Evolutionary conservation across 2,888 invertebrate genomes (phyloP).

Genomic region (Agrotis puta): DNA sequence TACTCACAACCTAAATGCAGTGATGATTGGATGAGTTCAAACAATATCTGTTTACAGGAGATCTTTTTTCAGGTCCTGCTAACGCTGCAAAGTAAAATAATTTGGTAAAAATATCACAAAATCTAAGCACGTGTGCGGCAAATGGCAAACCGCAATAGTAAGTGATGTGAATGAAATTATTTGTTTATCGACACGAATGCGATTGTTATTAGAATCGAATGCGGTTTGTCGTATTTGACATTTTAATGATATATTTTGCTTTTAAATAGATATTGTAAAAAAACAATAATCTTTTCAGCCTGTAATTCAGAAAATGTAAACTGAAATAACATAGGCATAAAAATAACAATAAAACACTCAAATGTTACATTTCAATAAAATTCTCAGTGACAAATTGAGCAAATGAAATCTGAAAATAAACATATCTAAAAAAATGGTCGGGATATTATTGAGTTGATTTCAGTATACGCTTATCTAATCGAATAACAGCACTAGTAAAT

Average conservation of each 20-base stretch:
- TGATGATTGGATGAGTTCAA: slow-evolving; percentile 76
- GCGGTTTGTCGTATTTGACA: neutral
- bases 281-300: neutral
- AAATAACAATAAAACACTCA: neutral
- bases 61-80: slow-evolving; percentile 73
- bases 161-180: slow-evolving; percentile 45
- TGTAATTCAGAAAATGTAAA: neutral
- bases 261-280: neutral
- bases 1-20: slow-evolving; percentile 82
- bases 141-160: slow-evolving; percentile 87
- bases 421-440: too few relatives aligned
- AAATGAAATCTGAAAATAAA: neutral
- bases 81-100: slow-evolving; percentile 83
- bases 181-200: slow-evolving; percentile 32
- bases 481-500: slow-evolving; percentile 41
- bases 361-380: neutral
- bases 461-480: too few relatives aligned
- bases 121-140: slow-evolving; percentile 90
- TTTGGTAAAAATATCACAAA: slow-evolving; percentile 89
- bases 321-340: neutral
- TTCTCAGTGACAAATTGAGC: too few relatives aligned
- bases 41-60: slow-evolving; percentile 75
- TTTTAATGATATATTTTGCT: neutral
- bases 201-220: slow-evolving; percentile 31
- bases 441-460: slow-evolving; percentile 13